Percentiles rank a stretch among this genome's conserved stretches.
Evolutionary conservation across 2,797 vertebrate species (phyloP).

Genomic region (Sebastes goodei): DNA sequence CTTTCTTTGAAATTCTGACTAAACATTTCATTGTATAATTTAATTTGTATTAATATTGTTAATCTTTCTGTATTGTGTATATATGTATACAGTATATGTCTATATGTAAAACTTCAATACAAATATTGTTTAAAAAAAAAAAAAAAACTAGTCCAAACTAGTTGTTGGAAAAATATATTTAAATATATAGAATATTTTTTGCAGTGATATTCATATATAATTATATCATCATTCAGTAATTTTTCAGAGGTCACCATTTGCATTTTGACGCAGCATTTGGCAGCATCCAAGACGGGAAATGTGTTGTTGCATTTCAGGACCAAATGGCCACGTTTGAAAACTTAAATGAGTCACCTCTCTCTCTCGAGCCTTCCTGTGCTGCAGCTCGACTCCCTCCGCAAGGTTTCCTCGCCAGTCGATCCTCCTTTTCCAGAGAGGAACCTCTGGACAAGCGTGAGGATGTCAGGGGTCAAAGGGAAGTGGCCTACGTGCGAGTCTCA

Average conservation of each 20-base stretch:
- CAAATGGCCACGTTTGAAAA: conserved; percentile 73
- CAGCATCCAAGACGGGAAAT: conserved; percentile 77
- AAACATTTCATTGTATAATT: too few relatives aligned
- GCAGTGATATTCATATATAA: not conserved
- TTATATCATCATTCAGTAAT: not conserved
- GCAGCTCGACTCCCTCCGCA: conserved; percentile 69
- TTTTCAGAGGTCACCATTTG: conserved; percentile 9
- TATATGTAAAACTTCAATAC: too few relatives aligned
- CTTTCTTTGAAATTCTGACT: too few relatives aligned
- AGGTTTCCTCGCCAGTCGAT: conserved; percentile 86
- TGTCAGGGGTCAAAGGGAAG: conserved; percentile 78
- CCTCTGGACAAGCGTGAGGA: conserved; percentile 70
- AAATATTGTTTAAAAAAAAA: too few relatives aligned
- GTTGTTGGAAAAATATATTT: not conserved
- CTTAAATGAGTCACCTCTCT: conserved; percentile 71
- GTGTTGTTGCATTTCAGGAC: conserved; percentile 79
- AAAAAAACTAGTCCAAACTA: not conserved
- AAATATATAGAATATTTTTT: not conserved
- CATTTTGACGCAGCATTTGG: conserved; percentile 44
- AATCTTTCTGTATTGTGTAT: too few relatives aligned
- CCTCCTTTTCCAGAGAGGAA: conserved; percentile 85
- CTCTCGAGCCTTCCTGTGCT: conserved; percentile 72
- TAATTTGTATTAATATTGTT: too few relatives aligned
- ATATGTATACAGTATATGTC: too few relatives aligned
- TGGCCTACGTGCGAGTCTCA: conserved; percentile 76